Conservation (phyloP, 2,113 vertebrate genomes). For the Callocephalon fimbriatum region DNA sequence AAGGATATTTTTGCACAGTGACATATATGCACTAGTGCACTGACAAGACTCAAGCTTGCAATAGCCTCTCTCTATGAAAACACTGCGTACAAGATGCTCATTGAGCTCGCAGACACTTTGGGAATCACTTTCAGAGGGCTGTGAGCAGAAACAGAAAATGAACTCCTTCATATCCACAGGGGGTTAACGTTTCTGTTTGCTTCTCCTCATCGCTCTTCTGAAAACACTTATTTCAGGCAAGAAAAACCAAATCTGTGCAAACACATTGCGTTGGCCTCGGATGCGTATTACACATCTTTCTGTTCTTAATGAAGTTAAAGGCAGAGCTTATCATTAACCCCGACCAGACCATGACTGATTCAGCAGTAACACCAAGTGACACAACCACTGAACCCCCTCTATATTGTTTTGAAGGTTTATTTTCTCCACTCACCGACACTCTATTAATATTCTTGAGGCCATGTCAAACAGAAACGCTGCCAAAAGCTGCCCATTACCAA, state of each 20-base stretch:
- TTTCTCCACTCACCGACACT: background rate
- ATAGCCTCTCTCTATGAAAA: background rate
- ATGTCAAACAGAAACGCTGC: constrained; percentile 10
- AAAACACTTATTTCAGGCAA: background rate
- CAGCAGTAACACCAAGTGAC: background rate
- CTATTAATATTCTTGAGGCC: constrained; percentile 43
- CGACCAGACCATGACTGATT: background rate
- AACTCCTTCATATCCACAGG: background rate
- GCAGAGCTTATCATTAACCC: background rate
- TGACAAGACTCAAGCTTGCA: background rate
- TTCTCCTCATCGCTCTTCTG: background rate
- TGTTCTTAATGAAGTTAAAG: background rate
- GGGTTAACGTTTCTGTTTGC: background rate
- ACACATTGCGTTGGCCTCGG: accelerated
- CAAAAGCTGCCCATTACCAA: constrained; percentile 49
- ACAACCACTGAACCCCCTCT: background rate
- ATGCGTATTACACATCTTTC: background rate
- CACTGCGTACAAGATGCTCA: background rate
- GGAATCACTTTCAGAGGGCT: background rate
- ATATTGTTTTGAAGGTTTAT: background rate
- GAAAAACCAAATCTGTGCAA: background rate
- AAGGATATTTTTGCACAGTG: background rate
- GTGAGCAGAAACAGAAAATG: background rate
- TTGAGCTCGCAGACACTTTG: background rate
- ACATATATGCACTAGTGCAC: background rate